These are phyloP conservation scores for Epinotia demarniana DNA, from an alignment of 2,888 invertebrate species.

Conservation along the genomic window DNA sequence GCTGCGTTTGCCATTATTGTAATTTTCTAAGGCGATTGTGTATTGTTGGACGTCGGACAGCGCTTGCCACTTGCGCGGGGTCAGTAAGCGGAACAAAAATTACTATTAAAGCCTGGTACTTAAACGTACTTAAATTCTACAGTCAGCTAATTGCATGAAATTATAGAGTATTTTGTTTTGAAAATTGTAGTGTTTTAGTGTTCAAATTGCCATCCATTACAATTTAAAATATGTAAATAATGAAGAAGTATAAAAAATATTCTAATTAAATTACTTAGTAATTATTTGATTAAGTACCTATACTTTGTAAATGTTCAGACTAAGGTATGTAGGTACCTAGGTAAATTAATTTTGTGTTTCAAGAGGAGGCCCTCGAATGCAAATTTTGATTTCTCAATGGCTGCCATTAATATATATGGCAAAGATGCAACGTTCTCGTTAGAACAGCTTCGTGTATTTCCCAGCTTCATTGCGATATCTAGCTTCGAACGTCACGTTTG, in stretches of 20 bases:
- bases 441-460: conserved; percentile 33
- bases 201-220: conserved; percentile 12
- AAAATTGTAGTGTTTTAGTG: conserved; percentile 16
- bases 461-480: conserved; percentile 57
- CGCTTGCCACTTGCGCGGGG: conserved; percentile 4
- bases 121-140: conserved; percentile 14
- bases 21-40: conserved; percentile 12
- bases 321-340: not conserved
- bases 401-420: conserved; percentile 11
- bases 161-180: conserved; percentile 14
- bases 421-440: conserved; percentile 25
- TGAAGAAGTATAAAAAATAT: not conserved
- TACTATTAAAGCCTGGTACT: conserved; percentile 3
- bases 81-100: conserved; percentile 16
- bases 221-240: not conserved
- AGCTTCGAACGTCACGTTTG: conserved; percentile 58
- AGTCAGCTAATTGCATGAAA: not conserved
- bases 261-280: not conserved
- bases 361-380: not conserved
- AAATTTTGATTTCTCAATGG: conserved; percentile 13
- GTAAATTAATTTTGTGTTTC: not conserved
- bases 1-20: conserved; percentile 2
- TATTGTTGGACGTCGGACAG: conserved; percentile 23
- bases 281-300: not conserved
- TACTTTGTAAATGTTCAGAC: not conserved